These are phyloP conservation scores for Danio aesculapii DNA, from an alignment of 2,797 vertebrate species.

Conservation along the genomic window DNA sequence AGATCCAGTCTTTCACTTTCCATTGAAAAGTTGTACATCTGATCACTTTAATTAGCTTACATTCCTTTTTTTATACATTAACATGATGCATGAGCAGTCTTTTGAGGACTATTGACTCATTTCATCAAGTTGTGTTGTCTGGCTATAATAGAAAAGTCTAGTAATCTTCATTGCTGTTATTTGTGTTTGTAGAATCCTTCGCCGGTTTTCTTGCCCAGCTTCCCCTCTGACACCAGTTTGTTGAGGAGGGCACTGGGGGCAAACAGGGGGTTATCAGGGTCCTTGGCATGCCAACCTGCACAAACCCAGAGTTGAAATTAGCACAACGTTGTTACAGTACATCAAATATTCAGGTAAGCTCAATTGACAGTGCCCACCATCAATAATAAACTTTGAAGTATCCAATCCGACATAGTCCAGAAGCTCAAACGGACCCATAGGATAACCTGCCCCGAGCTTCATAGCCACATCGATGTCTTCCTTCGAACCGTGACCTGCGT, in stretches of 20 bases:
- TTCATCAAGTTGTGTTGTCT: background rate
- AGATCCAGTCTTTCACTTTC: background rate
- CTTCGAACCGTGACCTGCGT: conserved; percentile 92
- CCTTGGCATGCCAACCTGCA: conserved; percentile 87
- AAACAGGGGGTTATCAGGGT: conserved; percentile 87
- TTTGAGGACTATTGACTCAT: background rate
- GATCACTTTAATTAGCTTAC: background rate
- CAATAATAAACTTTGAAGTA: conserved; percentile 92
- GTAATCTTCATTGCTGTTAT: conserved; percentile 67
- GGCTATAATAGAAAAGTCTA: background rate
- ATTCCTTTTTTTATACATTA: background rate
- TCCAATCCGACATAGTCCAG: conserved; percentile 95
- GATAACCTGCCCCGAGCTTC: conserved; percentile 95
- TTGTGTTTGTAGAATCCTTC: conserved; percentile 97
- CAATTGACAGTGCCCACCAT: conserved; percentile 78
- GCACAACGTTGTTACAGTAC: background rate
- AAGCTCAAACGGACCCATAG: conserved; percentile 98
- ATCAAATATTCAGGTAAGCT: background rate
- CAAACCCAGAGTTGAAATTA: conserved; percentile 25
- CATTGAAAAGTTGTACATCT: background rate
- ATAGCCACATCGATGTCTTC: conserved; percentile 97
- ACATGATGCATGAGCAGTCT: background rate
- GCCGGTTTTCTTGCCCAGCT: conserved; percentile 91
- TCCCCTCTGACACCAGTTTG: conserved; percentile 92
- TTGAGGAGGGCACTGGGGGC: conserved; percentile 82